These are phyloP conservation scores for Scaptomyza cyrtandrae DNA, from an alignment of 2,888 invertebrate genomes.

Conservation along the genomic window DNA sequence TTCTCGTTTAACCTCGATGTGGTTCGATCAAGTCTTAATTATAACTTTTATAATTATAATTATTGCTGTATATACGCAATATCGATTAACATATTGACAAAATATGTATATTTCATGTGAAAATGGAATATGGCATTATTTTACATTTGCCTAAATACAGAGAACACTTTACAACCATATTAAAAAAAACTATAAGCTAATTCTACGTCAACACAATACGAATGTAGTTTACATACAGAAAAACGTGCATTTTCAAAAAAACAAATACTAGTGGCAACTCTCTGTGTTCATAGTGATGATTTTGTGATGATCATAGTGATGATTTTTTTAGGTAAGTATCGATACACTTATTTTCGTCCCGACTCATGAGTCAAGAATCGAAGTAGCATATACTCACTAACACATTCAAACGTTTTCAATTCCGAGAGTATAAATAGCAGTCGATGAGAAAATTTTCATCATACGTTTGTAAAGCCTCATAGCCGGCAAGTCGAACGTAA, in stretches of 20 bases:
- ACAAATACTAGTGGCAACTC: slow-evolving; percentile 28
- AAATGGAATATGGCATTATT: no score
- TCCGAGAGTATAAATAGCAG: slow-evolving; percentile 86
- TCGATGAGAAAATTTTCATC: slow-evolving; percentile 85
- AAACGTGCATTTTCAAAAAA: not conserved
- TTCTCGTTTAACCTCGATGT: no score
- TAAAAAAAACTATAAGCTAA: no score
- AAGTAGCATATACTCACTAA: slow-evolving; percentile 41
- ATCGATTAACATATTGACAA: no score
- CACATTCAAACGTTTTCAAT: slow-evolving; percentile 18
- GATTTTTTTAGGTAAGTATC: slow-evolving; percentile 11
- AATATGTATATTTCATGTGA: no score
- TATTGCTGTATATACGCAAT: no score
- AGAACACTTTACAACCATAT: no score
- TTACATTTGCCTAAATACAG: no score
- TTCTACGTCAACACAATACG: not conserved
- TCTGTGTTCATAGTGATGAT: not conserved
- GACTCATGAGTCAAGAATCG: not conserved
- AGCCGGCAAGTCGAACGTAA: slow-evolving; percentile 87
- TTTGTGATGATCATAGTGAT: not conserved
- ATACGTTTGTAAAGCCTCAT: slow-evolving; percentile 90
- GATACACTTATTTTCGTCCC: slow-evolving; percentile 19
- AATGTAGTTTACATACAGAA: slow-evolving; percentile 4
- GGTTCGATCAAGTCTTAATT: no score
- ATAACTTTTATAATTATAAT: no score